phyloP scores from a whole-genome alignment of 2,797 vertebrate species.

The Hephaestus fuliginosus region DNA sequence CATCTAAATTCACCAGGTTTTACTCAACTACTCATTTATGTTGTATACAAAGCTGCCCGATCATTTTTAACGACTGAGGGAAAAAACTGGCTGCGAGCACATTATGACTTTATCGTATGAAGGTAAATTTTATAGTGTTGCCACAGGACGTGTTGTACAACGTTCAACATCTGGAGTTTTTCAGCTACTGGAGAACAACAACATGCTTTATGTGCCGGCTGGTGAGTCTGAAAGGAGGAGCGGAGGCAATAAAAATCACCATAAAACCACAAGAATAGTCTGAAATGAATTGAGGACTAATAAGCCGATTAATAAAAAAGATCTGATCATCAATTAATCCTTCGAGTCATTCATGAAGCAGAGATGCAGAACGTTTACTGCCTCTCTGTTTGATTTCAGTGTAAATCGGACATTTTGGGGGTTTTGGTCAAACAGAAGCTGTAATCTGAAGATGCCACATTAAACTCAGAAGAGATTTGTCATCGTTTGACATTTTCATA shows the following conservation, averaged over 20 bases:
- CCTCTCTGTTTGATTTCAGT: not conserved
- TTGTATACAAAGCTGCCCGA: not conserved
- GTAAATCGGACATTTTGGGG: not conserved
- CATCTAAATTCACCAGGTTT: too few species aligned
- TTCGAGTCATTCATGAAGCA: not conserved
- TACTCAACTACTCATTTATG: too few species aligned
- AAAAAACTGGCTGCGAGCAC: not conserved
- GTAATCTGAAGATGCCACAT: not conserved
- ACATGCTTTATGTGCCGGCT: not conserved
- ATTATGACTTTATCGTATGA: conserved; percentile 6
- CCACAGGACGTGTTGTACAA: not conserved
- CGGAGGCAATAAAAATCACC: not conserved
- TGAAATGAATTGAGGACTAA: not conserved
- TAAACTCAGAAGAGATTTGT: too few species aligned
- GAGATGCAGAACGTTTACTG: not conserved
- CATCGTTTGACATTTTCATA: not conserved
- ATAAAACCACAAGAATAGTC: not conserved
- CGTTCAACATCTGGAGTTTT: conserved; percentile 24
- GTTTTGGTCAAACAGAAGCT: not conserved
- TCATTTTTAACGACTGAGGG: conserved; percentile 1
- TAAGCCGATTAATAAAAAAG: not conserved
- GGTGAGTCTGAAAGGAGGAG: conserved; percentile 1
- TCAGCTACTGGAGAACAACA: conserved; percentile 8
- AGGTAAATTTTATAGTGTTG: conserved; percentile 10
- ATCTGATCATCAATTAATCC: not conserved